Conservation (phyloP, 2,888 invertebrate species). For the Oxyscelio sp. region DNA sequence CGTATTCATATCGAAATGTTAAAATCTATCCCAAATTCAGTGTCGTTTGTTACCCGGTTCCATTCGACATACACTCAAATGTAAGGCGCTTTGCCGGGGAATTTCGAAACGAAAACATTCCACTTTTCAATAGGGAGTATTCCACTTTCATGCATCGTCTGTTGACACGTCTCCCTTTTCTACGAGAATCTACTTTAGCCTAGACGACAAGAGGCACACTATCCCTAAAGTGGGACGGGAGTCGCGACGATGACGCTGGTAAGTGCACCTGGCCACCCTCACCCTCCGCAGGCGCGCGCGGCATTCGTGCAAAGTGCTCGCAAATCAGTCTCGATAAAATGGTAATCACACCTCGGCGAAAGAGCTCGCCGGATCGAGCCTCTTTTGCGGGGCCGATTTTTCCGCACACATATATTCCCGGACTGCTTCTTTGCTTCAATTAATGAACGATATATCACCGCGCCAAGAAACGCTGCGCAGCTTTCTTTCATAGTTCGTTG, state of each 20-base stretch:
- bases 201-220: constrained; percentile 64
- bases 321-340: constrained; percentile 86
- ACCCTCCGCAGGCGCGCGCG: constrained; percentile 34
- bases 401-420: constrained; percentile 50
- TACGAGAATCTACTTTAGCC: constrained; percentile 64
- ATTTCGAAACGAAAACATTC: constrained; percentile 60
- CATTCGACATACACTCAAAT: constrained; percentile 48
- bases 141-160: constrained; percentile 59
- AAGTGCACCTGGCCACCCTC: constrained; percentile 66
- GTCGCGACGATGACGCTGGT: constrained; percentile 48
- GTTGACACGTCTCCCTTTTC: constrained; percentile 66
- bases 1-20: constrained; percentile 25
- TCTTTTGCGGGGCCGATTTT: constrained; percentile 69
- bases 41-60: constrained; percentile 1
- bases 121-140: constrained; percentile 64
- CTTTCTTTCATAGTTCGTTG: constrained; percentile 32
- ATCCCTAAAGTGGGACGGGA: constrained; percentile 45
- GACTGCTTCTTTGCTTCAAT: constrained; percentile 57
- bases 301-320: constrained; percentile 84
- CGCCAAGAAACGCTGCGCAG: constrained; percentile 24
- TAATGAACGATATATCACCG: constrained; percentile 58
- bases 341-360: constrained; percentile 81
- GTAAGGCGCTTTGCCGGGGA: constrained; percentile 53
- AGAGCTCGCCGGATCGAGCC: constrained; percentile 56
- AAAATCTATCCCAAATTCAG: constrained; percentile 27